These are phyloP conservation scores for Grapholita molesta DNA, from an alignment of 1,140 invertebrate genomes.

Conservation along the genomic window DNA sequence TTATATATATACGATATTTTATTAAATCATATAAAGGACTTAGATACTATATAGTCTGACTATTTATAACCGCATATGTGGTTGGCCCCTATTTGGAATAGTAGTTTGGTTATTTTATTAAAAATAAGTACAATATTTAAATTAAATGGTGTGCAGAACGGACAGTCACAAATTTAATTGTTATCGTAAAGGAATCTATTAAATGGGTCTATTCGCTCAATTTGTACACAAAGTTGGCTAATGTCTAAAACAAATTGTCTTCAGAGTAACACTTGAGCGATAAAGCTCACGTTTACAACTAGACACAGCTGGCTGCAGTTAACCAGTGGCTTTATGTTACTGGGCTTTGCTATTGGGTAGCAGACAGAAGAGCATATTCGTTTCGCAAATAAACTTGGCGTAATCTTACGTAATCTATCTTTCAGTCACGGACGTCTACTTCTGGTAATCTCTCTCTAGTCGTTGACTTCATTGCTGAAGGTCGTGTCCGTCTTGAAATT, in stretches of 20 bases:
- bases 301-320: conserved; percentile 54
- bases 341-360: conserved; percentile 28
- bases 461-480: no score
- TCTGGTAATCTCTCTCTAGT: no score
- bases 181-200: not conserved
- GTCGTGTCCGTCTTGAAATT: no score
- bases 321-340: conserved; percentile 57
- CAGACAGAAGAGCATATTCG: not conserved
- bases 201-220: conserved; percentile 15
- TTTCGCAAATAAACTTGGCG: not conserved
- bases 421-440: not conserved
- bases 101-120: not conserved
- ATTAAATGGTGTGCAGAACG: not conserved
- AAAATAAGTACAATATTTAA: not conserved
- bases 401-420: not conserved
- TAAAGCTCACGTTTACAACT: conserved; percentile 49
- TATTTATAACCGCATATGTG: no score
- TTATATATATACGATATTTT: no score
- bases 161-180: not conserved
- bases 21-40: no score
- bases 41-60: no score
- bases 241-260: conserved; percentile 38
- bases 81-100: not conserved
- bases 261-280: conserved; percentile 34
- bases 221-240: conserved; percentile 27